Conservation (phyloP, 2,888 invertebrate genomes). For the Erannis defoliaria region DNA sequence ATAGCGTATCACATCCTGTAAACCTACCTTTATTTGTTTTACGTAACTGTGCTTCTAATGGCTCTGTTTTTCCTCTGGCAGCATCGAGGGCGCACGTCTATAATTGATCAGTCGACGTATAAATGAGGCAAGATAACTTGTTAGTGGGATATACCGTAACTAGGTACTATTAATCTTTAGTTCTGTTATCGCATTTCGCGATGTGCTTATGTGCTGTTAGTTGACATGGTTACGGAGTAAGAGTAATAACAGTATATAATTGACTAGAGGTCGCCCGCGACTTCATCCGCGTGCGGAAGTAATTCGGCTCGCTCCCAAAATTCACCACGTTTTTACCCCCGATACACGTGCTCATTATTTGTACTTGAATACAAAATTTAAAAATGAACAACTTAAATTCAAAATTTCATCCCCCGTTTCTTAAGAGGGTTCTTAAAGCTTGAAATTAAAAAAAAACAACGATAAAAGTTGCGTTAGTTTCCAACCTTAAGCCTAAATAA, state of each 20-base stretch:
- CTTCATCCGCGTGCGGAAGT: too few relatives aligned
- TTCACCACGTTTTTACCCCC: too few relatives aligned
- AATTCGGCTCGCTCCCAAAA: too few relatives aligned
- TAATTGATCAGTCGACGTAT: slow-evolving; percentile 70
- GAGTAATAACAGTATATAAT: neutral
- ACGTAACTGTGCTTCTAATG: slow-evolving; percentile 84
- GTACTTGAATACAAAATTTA: too few relatives aligned
- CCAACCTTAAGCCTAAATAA: too few relatives aligned
- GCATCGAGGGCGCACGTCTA: slow-evolving; percentile 72
- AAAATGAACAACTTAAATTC: too few relatives aligned
- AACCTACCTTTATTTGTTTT: slow-evolving; percentile 53
- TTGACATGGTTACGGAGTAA: slow-evolving; percentile 17
- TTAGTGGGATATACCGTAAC: slow-evolving; percentile 58
- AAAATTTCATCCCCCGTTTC: too few relatives aligned
- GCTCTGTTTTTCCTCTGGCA: slow-evolving; percentile 70
- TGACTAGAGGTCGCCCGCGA: too few relatives aligned
- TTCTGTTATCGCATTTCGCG: slow-evolving; percentile 35
- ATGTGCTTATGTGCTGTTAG: slow-evolving; percentile 21
- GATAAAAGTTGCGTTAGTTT: too few relatives aligned
- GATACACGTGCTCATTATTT: too few relatives aligned
- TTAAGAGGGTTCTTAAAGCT: too few relatives aligned
- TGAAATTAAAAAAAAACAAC: too few relatives aligned
- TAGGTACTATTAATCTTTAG: slow-evolving; percentile 38
- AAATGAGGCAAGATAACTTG: slow-evolving; percentile 49
- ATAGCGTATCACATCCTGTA: slow-evolving; percentile 24